These are phyloP conservation scores for Phainopepla nitens DNA, from an alignment of 2,113 vertebrate genomes.

Conservation along the genomic window DNA sequence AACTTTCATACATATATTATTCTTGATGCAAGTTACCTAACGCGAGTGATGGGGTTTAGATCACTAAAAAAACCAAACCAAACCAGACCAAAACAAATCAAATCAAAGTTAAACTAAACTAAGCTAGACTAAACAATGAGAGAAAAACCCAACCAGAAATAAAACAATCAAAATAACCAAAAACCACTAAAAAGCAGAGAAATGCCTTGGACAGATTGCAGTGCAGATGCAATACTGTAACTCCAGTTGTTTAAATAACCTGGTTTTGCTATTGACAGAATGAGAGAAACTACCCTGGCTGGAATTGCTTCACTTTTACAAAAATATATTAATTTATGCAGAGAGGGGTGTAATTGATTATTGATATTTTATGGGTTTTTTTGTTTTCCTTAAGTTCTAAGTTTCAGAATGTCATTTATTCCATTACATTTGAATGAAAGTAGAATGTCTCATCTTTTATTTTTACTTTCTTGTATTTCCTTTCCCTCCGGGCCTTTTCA, in stretches of 20 bases:
- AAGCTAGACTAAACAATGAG: neutral
- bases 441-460: neutral
- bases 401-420: neutral
- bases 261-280: neutral
- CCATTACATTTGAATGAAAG: neutral
- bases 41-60: neutral
- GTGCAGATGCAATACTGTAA: neutral
- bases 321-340: neutral
- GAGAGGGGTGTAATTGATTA: neutral
- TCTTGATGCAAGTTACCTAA: neutral
- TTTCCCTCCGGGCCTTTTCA: neutral
- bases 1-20: neutral
- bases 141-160: neutral
- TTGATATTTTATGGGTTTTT: neutral
- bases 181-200: neutral
- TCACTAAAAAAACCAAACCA: neutral
- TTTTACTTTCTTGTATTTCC: neutral
- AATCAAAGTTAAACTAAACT: neutral
- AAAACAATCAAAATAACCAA: neutral
- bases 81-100: neutral
- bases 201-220: neutral
- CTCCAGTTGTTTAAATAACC: neutral
- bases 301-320: neutral
- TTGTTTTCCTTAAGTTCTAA: neutral
- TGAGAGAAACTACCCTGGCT: neutral